These are phyloP conservation scores for Phataginus tetradactyla DNA, from an alignment of 2,797 vertebrate species.

Conservation along the genomic window DNA sequence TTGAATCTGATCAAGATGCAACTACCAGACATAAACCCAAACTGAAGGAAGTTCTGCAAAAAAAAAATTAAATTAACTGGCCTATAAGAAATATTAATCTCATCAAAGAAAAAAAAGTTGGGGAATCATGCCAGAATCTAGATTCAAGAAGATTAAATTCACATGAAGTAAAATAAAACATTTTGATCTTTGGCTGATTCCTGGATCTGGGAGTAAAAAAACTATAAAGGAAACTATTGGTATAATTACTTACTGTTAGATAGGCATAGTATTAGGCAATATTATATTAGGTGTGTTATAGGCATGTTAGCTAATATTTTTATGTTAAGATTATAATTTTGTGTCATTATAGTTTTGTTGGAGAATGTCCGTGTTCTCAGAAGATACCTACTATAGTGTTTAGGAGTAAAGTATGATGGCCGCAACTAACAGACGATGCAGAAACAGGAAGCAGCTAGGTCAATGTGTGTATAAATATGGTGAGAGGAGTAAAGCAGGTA, in stretches of 20 bases:
- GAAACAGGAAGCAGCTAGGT: not conserved
- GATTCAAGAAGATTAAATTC: conserved; percentile 35
- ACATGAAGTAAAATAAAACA: not conserved
- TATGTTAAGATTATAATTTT: not conserved
- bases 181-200: not conserved
- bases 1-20: not conserved
- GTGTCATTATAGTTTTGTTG: not conserved
- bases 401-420: not conserved
- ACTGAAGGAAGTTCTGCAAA: not conserved
- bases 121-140: not conserved
- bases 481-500: not conserved
- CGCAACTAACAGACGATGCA: not conserved
- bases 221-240: not conserved
- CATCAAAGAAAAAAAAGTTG: not conserved
- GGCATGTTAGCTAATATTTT: not conserved
- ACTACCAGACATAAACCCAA: not conserved
- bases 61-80: not conserved
- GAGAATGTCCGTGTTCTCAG: not conserved
- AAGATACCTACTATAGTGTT: not conserved
- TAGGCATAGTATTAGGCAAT: not conserved
- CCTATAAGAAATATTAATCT: conserved; percentile 29
- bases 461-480: not conserved
- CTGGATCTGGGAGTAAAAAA: not conserved
- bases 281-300: conserved; percentile 7
- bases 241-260: not conserved